phyloP scores from a whole-genome alignment of 2,113 vertebrate genomes.

The Stercorarius parasiticus region DNA sequence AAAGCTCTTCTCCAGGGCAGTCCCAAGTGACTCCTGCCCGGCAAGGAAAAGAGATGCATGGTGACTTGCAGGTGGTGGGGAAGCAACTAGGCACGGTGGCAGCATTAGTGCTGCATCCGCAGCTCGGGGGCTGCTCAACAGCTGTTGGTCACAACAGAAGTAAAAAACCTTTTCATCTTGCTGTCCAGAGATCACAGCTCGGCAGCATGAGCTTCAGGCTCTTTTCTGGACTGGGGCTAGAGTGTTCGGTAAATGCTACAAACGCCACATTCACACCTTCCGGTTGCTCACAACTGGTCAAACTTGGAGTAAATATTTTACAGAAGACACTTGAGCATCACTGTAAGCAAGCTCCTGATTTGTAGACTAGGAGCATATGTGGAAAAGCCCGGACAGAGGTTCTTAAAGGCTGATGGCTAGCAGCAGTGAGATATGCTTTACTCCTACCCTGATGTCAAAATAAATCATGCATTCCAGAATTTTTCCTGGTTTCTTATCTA shows the following conservation, averaged over 20 bases:
- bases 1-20: background rate
- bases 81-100: background rate
- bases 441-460: background rate
- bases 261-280: background rate
- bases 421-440: background rate
- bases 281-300: rapidly evolving
- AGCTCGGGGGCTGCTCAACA: background rate
- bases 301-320: background rate
- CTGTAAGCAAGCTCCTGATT: background rate
- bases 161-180: background rate
- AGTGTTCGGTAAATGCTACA: background rate
- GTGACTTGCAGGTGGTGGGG: too few species aligned
- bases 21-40: rapidly evolving
- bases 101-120: background rate
- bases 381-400: background rate
- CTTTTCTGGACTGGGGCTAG: background rate
- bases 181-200: background rate
- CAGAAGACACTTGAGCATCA: background rate
- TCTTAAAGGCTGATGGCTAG: background rate
- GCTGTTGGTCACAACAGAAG: background rate
- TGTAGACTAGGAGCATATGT: background rate
- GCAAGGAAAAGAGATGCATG: background rate
- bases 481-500: background rate
- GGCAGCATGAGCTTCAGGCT: rapidly evolving
- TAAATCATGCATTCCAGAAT: background rate